Evolutionary conservation across 1,140 invertebrate species (phyloP).

Genomic region (Odontomachus brunneus): DNA sequence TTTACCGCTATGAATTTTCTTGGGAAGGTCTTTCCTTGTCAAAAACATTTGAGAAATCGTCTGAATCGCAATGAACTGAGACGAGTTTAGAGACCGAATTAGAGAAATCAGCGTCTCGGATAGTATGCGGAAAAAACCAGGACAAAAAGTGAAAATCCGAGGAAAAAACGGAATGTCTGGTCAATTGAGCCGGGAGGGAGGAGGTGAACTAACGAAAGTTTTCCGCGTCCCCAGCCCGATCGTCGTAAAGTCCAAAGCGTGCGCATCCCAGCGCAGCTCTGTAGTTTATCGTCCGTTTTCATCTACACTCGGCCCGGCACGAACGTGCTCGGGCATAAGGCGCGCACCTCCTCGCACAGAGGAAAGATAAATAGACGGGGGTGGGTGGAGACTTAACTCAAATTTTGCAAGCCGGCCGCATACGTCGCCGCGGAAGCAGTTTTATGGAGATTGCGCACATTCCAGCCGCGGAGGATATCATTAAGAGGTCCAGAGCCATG

Average conservation of each 20-base stretch:
- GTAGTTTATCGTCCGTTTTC: slow-evolving; percentile 23
- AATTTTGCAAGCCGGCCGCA: slow-evolving; percentile 76
- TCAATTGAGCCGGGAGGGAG: too few relatives aligned
- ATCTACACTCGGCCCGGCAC: slow-evolving; percentile 1
- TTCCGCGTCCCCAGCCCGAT: slow-evolving; percentile 26
- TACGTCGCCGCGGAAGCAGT: slow-evolving; percentile 78
- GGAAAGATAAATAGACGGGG: slow-evolving; percentile 66
- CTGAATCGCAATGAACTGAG: too few relatives aligned
- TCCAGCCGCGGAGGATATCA: slow-evolving; percentile 77
- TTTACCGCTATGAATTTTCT: too few relatives aligned
- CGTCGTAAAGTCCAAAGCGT: slow-evolving; percentile 16
- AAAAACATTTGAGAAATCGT: too few relatives aligned
- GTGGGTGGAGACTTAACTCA: slow-evolving; percentile 74
- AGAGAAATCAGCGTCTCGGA: too few relatives aligned
- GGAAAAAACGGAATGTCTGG: too few relatives aligned
- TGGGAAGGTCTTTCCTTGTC: too few relatives aligned
- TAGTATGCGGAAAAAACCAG: too few relatives aligned
- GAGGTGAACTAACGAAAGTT: slow-evolving; percentile 6
- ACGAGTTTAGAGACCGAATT: too few relatives aligned
- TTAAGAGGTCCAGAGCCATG: slow-evolving; percentile 75
- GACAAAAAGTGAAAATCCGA: too few relatives aligned
- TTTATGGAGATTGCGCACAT: slow-evolving; percentile 83
- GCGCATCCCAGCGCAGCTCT: neutral
- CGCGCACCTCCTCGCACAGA: neutral
- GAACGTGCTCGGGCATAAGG: slow-evolving; percentile 42